Base-by-base conservation (phyloP, 2,113 vertebrate genomes). In the Emberiza fucata region DNA sequence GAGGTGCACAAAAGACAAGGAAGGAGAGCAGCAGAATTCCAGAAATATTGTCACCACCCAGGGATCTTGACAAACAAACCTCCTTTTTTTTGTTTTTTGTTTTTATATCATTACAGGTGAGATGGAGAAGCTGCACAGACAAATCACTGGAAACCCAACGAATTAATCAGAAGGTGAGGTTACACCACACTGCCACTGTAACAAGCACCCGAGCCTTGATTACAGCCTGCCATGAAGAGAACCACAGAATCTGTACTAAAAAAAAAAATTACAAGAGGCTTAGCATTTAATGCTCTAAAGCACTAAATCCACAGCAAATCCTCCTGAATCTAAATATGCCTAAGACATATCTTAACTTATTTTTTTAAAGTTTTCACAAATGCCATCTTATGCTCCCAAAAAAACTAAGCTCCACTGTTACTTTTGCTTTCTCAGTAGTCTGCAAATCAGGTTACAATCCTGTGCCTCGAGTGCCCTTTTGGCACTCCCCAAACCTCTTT, bases 291-390 rank as follows among this genome's bases (percentile, higher is more conserved):
- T 71, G 71, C 75, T 87, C 39, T 92, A 37, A 93, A 96, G 91
- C 53, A 86, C 94, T 54, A 97, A 97, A 97, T 91, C 59, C 76
- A 93, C 59, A 89, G 70, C 81, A 96, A 96, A 97, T 93, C 92
- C 82, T 86, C 45, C 47, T 60, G 44, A 65, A 94, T 71, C 88
- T 82, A 53, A 81, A 87, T 65, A 94, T 84, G 72, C 51, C 85
- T 22, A 59, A 88, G 35, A 94, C 70, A 82, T 50, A 78, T 35
- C 92, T 78, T 81, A 65, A 92, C 79, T 81, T 60, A 14, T 71
- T 73, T 95, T 94, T 81, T 25, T 1, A 73, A 81, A 81, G 20
- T 94, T 48, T 92, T 87, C 63, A 53, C 68, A 22, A 90, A 90
- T 63, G 61, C 63, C 8, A 57, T 79, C 70, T 72, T 56, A 59